A percentile compares a stretch with the other conserved stretches of the same genome.
phyloP scores from a whole-genome alignment of 2,888 invertebrate genomes.

The Dichetophora obliterata region DNA sequence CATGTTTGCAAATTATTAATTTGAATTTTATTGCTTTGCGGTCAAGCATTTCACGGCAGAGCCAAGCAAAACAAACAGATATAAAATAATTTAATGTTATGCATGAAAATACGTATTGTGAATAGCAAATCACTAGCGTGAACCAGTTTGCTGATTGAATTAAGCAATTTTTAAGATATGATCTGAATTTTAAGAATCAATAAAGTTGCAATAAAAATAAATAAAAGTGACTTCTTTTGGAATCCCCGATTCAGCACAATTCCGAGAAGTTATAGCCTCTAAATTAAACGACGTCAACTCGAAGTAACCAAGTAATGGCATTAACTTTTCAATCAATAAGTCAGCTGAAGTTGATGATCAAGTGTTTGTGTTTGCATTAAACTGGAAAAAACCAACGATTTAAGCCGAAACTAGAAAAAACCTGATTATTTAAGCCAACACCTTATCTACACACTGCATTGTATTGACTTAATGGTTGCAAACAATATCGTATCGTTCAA shows the following conservation, averaged over 20 bases:
- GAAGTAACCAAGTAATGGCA: neutral
- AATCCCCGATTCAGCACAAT: too few relatives aligned
- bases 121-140: neutral
- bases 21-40: neutral
- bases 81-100: neutral
- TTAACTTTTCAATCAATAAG: neutral
- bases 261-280: too few relatives aligned
- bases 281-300: neutral
- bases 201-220: too few relatives aligned
- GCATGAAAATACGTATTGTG: too few relatives aligned
- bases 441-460: neutral
- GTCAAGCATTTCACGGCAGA: neutral
- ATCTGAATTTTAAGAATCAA: too few relatives aligned
- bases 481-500: neutral
- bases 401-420: neutral
- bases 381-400: conserved; percentile 6
- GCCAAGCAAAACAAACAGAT: neutral
- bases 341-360: neutral
- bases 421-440: neutral
- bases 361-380: neutral
- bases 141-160: neutral
- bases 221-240: too few relatives aligned
- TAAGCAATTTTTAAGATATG: neutral
- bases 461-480: neutral
- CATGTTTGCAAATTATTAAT: neutral